Evolutionary conservation across 2,113 vertebrate species (phyloP), one percentile per base, ranked within the genome.

Genomic region (Chaenocephalus aceratus): DNA sequence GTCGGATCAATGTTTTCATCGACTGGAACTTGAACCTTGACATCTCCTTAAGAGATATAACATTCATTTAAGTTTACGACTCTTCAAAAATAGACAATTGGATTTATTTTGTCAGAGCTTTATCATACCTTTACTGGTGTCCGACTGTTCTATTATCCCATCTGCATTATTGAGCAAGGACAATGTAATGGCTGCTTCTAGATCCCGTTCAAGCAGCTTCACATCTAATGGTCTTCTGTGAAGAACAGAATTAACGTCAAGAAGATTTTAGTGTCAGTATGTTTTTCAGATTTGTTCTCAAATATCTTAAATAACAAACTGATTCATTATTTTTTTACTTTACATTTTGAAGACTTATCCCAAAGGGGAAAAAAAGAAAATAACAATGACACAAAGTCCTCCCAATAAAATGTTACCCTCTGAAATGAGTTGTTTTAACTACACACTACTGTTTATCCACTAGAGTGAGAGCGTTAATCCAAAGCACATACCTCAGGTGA

Each of bases 161-260:
- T 70, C 75, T 26, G 66, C 4, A 5, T 77, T 46, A 49, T 91
- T 86, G 57, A 90, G 61, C 69, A 94, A 44, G 0, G 97, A 98
- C 8, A 98, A 91, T 0, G 95, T 94, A 44, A 99, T 93, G 36
- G 98, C 97, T 10, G 96, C 95, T 88, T 99, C 96, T 49, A 99
- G 86, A 89, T 97, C 95, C 92, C 96, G 94, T 18, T 94, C 92
- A 86, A 93, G 93, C 60, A 96, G 70, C 89, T 94, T 97, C 66
- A 96, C 95, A 87, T 96, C 95, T 83, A 97, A 87, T 23, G 95
- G 89, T 78, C 93, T 61, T 87, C 98, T 99, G 76, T 44, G 44
- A 51, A 84, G 90, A 66, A 79, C 59, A 84, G 10, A 12, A 4
- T 34, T 18, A 16, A 46, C 21, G 6, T 44, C 26, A 3, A 64